Base-by-base conservation (phyloP, 2,888 invertebrate genomes). In the Acleris literana region DNA sequence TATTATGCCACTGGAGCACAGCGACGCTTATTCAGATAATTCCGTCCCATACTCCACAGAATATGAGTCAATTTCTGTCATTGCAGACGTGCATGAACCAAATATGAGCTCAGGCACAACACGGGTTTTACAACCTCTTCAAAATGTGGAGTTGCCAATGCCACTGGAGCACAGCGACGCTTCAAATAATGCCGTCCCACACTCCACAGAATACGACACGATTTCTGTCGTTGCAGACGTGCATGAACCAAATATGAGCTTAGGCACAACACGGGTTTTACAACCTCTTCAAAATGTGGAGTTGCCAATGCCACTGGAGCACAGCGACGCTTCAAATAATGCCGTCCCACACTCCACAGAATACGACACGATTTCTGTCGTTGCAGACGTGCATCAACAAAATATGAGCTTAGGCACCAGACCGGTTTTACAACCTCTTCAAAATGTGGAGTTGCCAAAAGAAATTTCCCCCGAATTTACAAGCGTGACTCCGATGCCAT, bases 41-140 rank as follows among this genome's bases (percentile, higher is more conserved):
- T 22, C 22, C 3, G 0, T 22, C 22, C 22, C 22, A 22, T 2
- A 52, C 0, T 52, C 52, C 1, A 16, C 13, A 25, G 52, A 25
- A 6, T 25, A 52, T 52, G 5, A 52, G 25, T 11, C 4, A 16
- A 25, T 52, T 52, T 20, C 52, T 22, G 52, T 52, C 25, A 4
- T 52, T 7, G 52, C 16, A 25, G 52, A 52, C 25, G 52, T 52
- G 25, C 52, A 52, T 52, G 52, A 52, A 20, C 52, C 22, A 25
- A 16, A 22, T 22, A 22, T 22, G 22, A 22, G 22, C 22, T 3
- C 3, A 22, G 3, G 22, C 22, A 22, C 22, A 22, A 22, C 3
- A 20, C 25, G 25, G 20, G 16, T 20, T 22, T 20, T 20, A 52
- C 52, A 22, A 25, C 52, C 52, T 20, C 22, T 22, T 3, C 20